Evolutionary conservation across 2,888 invertebrate species (phyloP).

Genomic region (Agonopterix arenella): DNA sequence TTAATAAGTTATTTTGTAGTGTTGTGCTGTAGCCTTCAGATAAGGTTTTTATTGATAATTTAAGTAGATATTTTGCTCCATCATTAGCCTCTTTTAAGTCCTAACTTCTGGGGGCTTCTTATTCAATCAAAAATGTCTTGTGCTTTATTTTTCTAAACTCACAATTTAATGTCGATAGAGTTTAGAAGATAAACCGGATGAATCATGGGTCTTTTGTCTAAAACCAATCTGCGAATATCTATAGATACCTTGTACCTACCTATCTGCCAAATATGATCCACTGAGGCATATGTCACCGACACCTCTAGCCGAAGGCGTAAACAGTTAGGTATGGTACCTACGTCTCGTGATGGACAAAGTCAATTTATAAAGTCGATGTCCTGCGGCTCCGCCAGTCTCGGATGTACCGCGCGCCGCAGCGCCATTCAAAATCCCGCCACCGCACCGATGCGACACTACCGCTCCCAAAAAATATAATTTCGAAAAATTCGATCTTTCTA

Average conservation of each 20-base stretch:
- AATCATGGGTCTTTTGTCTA: not conserved
- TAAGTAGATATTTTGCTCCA: too few species aligned
- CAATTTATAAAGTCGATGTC: slow-evolving; percentile 74
- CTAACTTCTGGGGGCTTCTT: too few species aligned
- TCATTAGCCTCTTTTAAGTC: too few species aligned
- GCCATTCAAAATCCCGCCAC: slow-evolving; percentile 62
- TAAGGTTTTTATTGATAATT: too few species aligned
- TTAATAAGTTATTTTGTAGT: too few species aligned
- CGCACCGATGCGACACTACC: slow-evolving; percentile 55
- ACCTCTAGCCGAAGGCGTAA: slow-evolving; percentile 22
- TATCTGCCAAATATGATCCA: not conserved
- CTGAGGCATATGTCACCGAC: slow-evolving; percentile 14
- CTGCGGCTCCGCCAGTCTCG: slow-evolving; percentile 61
- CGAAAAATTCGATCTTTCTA: slow-evolving; percentile 28
- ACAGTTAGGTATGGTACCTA: slow-evolving; percentile 42
- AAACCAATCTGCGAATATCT: slow-evolving; percentile 2
- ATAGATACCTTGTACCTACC: not conserved
- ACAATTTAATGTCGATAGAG: too few species aligned
- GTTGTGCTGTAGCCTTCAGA: too few species aligned
- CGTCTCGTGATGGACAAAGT: slow-evolving; percentile 51
- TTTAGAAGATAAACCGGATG: not conserved
- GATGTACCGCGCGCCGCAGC: slow-evolving; percentile 45
- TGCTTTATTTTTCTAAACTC: too few species aligned
- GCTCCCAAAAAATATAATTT: slow-evolving; percentile 57
- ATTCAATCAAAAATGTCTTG: too few species aligned